phyloP scores from a whole-genome alignment of 2,888 invertebrate species.

The Fragum sueziense region DNA sequence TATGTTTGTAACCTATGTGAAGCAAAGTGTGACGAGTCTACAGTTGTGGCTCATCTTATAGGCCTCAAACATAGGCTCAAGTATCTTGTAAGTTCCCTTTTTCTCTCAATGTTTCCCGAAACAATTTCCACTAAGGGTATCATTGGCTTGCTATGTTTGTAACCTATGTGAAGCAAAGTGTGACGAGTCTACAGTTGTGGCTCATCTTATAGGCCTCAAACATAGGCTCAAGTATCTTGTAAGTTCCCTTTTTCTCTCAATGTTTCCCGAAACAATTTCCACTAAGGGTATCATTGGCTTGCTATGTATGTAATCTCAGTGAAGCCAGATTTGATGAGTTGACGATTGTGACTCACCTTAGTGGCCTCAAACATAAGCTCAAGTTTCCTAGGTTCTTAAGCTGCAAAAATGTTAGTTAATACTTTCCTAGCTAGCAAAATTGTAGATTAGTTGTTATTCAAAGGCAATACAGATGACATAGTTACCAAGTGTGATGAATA shows the following conservation, averaged over 20 bases:
- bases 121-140: conserved; percentile 41
- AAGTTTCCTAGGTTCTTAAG: too few species aligned
- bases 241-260: too few species aligned
- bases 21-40: conserved; percentile 70
- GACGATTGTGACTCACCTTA: conserved; percentile 67
- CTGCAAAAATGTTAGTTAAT: too few species aligned
- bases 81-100: conserved; percentile 74
- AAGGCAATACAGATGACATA: too few species aligned
- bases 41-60: conserved; percentile 67
- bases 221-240: conserved; percentile 73
- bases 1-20: conserved; percentile 76
- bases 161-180: conserved; percentile 74
- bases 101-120: too few species aligned
- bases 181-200: conserved; percentile 67
- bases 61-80: conserved; percentile 71
- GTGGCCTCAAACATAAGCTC: conserved; percentile 70
- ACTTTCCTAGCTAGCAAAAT: too few species aligned
- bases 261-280: too few species aligned
- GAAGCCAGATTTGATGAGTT: conserved; percentile 71
- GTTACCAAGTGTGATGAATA: too few species aligned
- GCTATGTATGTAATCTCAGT: conserved; percentile 74
- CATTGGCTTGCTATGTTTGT: conserved; percentile 66
- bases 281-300: conserved; percentile 34
- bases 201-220: conserved; percentile 69
- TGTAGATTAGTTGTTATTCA: too few species aligned